Base-by-base conservation (phyloP, 2,113 vertebrate species). In the Perca schrenkii region DNA sequence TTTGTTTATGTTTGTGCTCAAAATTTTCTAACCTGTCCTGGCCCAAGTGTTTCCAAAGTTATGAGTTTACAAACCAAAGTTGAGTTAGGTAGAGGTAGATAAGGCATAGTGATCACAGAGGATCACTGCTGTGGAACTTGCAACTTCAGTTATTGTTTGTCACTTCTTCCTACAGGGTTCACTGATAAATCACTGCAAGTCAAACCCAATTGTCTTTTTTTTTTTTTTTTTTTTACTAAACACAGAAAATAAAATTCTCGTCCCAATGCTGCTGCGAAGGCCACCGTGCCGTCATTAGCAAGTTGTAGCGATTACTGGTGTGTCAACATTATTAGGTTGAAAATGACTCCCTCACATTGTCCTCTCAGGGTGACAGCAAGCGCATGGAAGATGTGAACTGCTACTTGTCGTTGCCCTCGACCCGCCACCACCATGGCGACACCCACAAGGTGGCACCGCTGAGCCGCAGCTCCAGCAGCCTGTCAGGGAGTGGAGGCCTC, bases 301-400 rank as follows among this genome's bases (percentile, higher is more conserved):
- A 28, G n/a, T 25, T 53, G 17, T 11, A 11, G 6, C 12, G 28
- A 66, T 54, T 14, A 14, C 58, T 46, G 19, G 6, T 49, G 8
- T 43, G 4, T 75, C 74, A 56, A 22, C 46, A 16, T 25, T 14
- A 58, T n/a, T 28, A 52, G 49, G 25, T 74, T 72, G 36, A 36
- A 61, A 56, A 61, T 47, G 0, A 62, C 77, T 72, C 19, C 2
- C 64, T 43, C 6, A 13, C n/a, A 1, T 72, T 68, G 25, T 73
- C 53, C 17, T 64, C 4, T 19, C 87, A 99, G 98, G 98, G 98
- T 22, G 98, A 99, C 92, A 98, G 97, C 94, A 99, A 99, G 88
- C 97, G 97, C 86, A 98, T 99, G 98, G 98, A 99, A 86, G 98
- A 99, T 8, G 96, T 97, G 53, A 93, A 89, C 64, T 94, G 93